Conservation (phyloP, 2,113 vertebrate genomes). For the Heteronetta atricapilla region DNA sequence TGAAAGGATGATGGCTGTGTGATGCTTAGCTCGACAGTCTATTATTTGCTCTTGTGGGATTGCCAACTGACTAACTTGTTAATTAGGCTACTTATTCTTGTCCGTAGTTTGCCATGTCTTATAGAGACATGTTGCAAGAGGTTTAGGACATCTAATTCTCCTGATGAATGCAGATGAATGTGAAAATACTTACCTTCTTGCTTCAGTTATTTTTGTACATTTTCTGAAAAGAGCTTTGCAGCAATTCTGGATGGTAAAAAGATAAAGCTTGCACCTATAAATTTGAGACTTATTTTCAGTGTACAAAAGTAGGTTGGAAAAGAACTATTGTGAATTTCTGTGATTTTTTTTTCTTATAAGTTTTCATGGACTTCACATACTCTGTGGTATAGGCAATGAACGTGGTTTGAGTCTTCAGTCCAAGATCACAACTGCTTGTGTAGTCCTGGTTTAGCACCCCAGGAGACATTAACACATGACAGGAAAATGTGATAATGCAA, state of each 20-base stretch:
- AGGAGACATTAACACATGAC: rapidly evolving
- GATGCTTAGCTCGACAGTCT: not conserved
- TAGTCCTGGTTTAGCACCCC: not conserved
- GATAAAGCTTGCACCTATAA: not conserved
- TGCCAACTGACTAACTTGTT: not conserved
- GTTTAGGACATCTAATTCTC: not conserved
- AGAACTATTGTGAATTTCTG: not conserved
- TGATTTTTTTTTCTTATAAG: not conserved
- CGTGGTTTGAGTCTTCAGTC: not conserved
- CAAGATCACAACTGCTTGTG: not conserved
- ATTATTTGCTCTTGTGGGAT: not conserved
- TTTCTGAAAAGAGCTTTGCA: not conserved
- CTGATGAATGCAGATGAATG: not conserved
- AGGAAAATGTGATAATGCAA: not conserved
- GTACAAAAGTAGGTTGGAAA: not conserved
- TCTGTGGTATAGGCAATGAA: not conserved
- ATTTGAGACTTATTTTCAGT: not conserved
- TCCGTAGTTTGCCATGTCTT: not conserved
- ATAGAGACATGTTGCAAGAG: not conserved
- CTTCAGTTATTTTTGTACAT: not conserved
- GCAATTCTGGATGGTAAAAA: not conserved
- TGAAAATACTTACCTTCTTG: not conserved
- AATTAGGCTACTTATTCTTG: not conserved
- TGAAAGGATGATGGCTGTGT: not conserved
- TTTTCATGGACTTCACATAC: not conserved